Evolutionary conservation across 2,113 vertebrate species (phyloP).

Genomic region (Stigmatopora nigra): DNA sequence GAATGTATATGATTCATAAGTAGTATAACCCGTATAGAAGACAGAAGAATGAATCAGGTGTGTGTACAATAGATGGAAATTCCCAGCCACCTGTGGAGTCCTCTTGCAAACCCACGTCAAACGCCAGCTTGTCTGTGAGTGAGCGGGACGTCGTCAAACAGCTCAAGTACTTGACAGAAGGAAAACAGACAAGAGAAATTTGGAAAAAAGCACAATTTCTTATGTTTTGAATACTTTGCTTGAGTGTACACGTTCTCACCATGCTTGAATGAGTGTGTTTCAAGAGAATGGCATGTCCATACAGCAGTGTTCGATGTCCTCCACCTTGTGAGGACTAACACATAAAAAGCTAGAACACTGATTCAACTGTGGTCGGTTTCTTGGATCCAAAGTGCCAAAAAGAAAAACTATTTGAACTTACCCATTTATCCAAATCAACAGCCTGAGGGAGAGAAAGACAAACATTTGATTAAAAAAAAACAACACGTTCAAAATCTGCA

Average conservation of each 20-base stretch:
- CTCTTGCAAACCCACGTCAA: conserved; percentile 87
- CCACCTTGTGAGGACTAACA: conserved; percentile 85
- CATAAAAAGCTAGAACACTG: background rate
- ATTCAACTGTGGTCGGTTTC: background rate
- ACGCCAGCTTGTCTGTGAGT: conserved; percentile 86
- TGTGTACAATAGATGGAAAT: background rate
- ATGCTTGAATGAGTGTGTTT: conserved; percentile 85
- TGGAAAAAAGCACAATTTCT: background rate
- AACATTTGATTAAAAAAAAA: background rate
- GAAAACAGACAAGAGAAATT: conserved; percentile 10
- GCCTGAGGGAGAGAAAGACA: conserved; percentile 46
- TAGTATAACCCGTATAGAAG: no score
- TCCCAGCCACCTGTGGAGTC: conserved; percentile 76
- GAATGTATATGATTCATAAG: background rate
- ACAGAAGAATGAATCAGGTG: no score
- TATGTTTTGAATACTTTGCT: background rate
- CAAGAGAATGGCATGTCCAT: conserved; percentile 87
- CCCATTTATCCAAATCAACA: conserved; percentile 78
- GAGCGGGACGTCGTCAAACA: conserved; percentile 88
- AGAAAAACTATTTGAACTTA: conserved; percentile 41
- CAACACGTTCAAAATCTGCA: background rate
- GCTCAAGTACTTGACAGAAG: conserved; percentile 75
- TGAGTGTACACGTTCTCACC: conserved; percentile 65
- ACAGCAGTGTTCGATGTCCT: conserved; percentile 83
- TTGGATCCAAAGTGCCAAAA: background rate